Base-by-base conservation (phyloP, 2,113 vertebrate genomes). In the Coryphaenoides rupestris region DNA sequence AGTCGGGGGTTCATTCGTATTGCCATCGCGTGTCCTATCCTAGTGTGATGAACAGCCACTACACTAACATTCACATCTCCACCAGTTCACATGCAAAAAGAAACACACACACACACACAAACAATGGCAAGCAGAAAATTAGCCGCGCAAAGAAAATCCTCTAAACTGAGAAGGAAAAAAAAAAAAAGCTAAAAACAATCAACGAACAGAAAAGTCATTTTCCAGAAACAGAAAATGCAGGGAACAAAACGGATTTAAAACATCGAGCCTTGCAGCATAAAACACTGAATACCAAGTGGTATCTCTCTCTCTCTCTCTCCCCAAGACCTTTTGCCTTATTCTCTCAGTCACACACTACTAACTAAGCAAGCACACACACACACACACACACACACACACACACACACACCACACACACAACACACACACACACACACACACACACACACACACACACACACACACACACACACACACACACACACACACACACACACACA, bases 11-110 rank as follows among this genome's bases (percentile, higher is more conserved):
- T 40, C 55, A 13, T 17, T 55, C 46, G n/a, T 86, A 84, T 79
- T 75, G 60, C 54, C 72, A n/a, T 75, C 71, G 58, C 66, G 65
- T 80, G 63, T 66, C 56, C 70, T 79, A n/a, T n/a, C n/a, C n/a
- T n/a, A n/a, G 68, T 68, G 65, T 75, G 70, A 75, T 49, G 12
- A 76, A 66, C 68, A 78, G 72, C 49, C 63, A 71, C 19, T 54
- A 77, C 69, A n/a, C 62, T 65, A n/a, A n/a, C 67, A 22, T 52
- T 58, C 71, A 68, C 64, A n/a, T n/a, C 72, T 68, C 69, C 75
- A 80, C 78, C 73, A 72, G 84, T 83, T 81, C 84, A 84, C 84
- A 86, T 79, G 83, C 74, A 80, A 59, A 47, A 80, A 81, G 75
- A 70, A 9, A 63, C 47, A 50, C 47, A 50, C n/a, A 28, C 13